Evolutionary conservation across 2,888 invertebrate genomes (phyloP).

Genomic region (Sisyra nigra): DNA sequence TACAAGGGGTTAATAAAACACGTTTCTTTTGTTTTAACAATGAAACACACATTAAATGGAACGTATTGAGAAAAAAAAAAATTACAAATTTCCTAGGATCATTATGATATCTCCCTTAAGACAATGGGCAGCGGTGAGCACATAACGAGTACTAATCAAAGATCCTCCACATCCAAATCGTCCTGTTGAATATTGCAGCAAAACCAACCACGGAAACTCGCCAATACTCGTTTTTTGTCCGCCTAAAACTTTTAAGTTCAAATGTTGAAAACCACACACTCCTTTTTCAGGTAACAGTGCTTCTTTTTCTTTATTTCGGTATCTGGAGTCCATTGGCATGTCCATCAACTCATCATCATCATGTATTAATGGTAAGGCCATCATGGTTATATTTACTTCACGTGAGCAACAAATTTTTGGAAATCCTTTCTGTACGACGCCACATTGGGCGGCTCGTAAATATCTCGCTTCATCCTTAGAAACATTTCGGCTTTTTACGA

Average conservation of each 20-base stretch:
- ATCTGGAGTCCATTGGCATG: conserved; percentile 10
- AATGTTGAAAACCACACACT: neutral
- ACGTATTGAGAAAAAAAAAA: neutral
- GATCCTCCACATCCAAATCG: conserved; percentile 61
- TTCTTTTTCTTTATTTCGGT: neutral
- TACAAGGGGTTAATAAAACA: too few species aligned
- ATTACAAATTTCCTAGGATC: conserved; percentile 1
- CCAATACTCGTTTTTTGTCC: conserved; percentile 41
- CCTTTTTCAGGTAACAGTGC: neutral
- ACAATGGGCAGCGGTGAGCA: conserved; percentile 64
- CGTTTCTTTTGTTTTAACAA: too few species aligned
- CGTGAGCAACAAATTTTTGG: neutral
- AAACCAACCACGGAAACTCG: conserved; percentile 55
- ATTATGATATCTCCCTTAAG: conserved; percentile 35
- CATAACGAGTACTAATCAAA: conserved; percentile 47
- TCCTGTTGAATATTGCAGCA: conserved; percentile 42
- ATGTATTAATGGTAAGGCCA: conserved; percentile 12
- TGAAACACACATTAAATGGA: too few species aligned
- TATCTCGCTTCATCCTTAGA: too few species aligned
- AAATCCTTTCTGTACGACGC: neutral
- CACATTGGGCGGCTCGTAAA: too few species aligned
- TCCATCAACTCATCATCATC: too few species aligned
- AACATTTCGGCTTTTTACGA: too few species aligned
- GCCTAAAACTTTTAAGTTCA: conserved; percentile 27
- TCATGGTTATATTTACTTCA: too few species aligned